phyloP scores from a whole-genome alignment of 2,797 vertebrate genomes.

The Molossus molossus region DNA sequence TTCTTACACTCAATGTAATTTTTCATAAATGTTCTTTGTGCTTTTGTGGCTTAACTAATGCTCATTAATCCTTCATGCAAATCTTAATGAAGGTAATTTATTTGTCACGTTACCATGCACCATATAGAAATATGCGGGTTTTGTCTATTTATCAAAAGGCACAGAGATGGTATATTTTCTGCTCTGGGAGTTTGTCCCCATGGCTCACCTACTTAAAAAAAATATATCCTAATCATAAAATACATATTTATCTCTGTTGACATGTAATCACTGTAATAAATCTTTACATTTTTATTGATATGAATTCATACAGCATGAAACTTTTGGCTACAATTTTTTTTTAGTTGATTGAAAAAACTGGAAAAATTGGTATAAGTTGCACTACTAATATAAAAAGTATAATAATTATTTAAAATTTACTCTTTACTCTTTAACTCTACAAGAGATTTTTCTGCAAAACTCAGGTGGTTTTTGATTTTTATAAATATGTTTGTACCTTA shows the following conservation, averaged over 20 bases:
- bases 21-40: conserved; percentile 75
- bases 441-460: background rate
- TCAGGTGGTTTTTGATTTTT: background rate
- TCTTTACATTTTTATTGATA: conserved; percentile 80
- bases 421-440: background rate
- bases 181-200: conserved; percentile 76
- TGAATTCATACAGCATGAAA: background rate
- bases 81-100: conserved; percentile 88
- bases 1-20: conserved; percentile 77
- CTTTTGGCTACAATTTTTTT: background rate
- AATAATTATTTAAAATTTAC: background rate
- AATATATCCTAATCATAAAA: conserved; percentile 59
- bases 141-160: conserved; percentile 82
- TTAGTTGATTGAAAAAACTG: conserved; percentile 41
- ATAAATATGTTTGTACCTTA: conserved; percentile 11
- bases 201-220: conserved; percentile 77
- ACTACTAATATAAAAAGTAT: background rate
- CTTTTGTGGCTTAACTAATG: conserved; percentile 77
- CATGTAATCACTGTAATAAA: conserved; percentile 85
- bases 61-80: conserved; percentile 88
- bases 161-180: conserved; percentile 84
- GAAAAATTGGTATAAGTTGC: background rate
- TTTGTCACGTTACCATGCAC: conserved; percentile 82
- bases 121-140: conserved; percentile 72
- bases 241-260: conserved; percentile 82